Evolutionary conservation across 2,888 invertebrate genomes (phyloP).

Genomic region (Frankliniella intonsa): DNA sequence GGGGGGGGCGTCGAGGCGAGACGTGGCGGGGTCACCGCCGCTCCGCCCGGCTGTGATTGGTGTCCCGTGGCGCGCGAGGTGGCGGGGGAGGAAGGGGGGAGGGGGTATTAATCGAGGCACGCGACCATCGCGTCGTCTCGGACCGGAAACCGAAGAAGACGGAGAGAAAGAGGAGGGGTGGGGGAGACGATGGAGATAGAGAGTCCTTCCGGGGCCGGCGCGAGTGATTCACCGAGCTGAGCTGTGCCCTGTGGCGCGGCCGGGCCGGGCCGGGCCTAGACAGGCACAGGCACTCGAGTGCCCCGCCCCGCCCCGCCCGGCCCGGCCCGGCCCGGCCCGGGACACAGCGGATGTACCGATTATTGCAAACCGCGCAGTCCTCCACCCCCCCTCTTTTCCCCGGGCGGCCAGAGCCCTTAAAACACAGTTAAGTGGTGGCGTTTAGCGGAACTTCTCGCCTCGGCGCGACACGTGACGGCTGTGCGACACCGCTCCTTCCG

Average conservation of each 20-base stretch:
- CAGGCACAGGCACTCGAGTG: background rate
- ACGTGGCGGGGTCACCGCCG: background rate
- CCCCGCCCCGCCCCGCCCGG: background rate
- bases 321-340: background rate
- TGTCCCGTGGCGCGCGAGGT: background rate
- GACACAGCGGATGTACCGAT: background rate
- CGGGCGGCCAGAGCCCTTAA: background rate
- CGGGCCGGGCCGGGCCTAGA: background rate
- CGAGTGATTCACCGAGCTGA: background rate
- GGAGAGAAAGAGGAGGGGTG: background rate
- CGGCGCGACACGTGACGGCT: background rate
- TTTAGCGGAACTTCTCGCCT: background rate
- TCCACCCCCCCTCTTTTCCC: too few relatives aligned
- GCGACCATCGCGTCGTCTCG: background rate
- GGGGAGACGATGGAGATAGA: background rate
- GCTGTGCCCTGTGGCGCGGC: background rate
- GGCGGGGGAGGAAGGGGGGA: background rate
- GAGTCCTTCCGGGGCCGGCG: background rate
- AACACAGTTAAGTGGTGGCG: background rate
- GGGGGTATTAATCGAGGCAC: constrained; percentile 19
- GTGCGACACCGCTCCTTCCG: background rate
- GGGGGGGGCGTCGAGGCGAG: background rate
- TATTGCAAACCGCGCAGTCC: background rate
- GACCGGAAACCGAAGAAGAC: background rate
- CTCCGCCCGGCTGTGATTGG: background rate